A percentile compares a stretch with the other conserved stretches of the same genome.
Conservation (phyloP, 2,888 invertebrate genomes). For the Troides helena region DNA sequence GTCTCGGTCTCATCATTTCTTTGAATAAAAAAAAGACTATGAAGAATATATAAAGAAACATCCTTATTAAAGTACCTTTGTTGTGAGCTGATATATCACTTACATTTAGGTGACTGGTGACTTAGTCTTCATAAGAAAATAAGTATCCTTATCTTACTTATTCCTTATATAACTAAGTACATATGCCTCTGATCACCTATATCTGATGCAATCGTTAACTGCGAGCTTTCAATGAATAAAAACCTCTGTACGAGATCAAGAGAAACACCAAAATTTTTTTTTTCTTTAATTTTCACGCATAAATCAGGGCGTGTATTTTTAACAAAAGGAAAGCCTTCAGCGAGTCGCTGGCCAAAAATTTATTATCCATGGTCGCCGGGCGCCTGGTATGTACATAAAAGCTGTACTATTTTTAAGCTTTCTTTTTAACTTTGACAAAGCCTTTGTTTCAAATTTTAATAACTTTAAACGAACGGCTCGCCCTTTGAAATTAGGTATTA, state of each 20-base stretch:
- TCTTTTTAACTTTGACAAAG: conserved; percentile 21
- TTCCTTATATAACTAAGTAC: too few relatives aligned
- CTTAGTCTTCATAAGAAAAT: too few relatives aligned
- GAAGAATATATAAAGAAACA: too few relatives aligned
- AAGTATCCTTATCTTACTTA: too few relatives aligned
- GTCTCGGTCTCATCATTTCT: too few relatives aligned
- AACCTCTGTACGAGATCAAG: background rate
- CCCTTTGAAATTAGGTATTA: background rate
- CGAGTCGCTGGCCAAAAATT: conserved; percentile 22
- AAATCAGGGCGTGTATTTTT: conserved; percentile 18
- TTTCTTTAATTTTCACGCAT: background rate
- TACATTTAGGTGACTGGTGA: too few relatives aligned
- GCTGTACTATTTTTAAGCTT: conserved; percentile 20
- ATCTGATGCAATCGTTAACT: background rate
- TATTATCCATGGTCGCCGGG: conserved; percentile 27
- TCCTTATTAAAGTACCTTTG: too few relatives aligned
- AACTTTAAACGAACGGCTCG: background rate
- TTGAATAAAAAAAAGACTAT: too few relatives aligned
- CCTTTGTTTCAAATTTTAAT: conserved; percentile 21
- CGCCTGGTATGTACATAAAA: conserved; percentile 22
- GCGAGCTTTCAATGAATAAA: background rate
- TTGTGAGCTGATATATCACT: too few relatives aligned
- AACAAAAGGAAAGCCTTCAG: conserved; percentile 24
- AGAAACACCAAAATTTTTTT: background rate
- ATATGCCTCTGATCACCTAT: too few relatives aligned